Percentiles rank a stretch among this genome's conserved stretches.
Conservation (phyloP, 2,888 invertebrate species). For the Drosophila gaucha region DNA sequence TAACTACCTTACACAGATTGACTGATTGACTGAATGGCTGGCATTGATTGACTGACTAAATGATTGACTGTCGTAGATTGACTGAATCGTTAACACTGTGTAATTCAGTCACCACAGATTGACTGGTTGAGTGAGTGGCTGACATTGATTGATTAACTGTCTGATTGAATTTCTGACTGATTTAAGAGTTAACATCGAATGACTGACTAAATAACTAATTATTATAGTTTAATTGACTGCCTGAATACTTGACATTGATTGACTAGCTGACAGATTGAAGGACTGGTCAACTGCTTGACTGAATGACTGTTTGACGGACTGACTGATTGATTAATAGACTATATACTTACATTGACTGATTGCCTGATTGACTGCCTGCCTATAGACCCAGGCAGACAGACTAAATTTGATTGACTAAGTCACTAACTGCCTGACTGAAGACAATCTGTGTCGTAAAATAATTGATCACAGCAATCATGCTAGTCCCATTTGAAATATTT, state of each 20-base stretch:
- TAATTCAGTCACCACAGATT: too few species aligned
- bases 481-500: too few species aligned
- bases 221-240: neutral
- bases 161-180: too few species aligned
- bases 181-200: neutral
- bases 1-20: neutral
- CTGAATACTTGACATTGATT: too few species aligned
- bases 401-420: too few species aligned
- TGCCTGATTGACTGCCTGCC: too few species aligned
- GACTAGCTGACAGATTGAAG: neutral
- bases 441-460: too few species aligned
- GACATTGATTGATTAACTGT: neutral
- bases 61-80: neutral
- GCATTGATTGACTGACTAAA: neutral
- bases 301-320: neutral
- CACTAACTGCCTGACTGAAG: too few species aligned
- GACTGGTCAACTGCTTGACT: too few species aligned
- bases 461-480: too few species aligned
- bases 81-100: too few species aligned
- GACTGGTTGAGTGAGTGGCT: neutral
- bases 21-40: neutral
- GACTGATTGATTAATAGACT: neutral
- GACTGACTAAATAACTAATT: neutral
- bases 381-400: too few species aligned
- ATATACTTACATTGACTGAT: neutral